Base-by-base conservation (phyloP, 2,797 vertebrate genomes). In the Hapalemur alaotrensis region DNA sequence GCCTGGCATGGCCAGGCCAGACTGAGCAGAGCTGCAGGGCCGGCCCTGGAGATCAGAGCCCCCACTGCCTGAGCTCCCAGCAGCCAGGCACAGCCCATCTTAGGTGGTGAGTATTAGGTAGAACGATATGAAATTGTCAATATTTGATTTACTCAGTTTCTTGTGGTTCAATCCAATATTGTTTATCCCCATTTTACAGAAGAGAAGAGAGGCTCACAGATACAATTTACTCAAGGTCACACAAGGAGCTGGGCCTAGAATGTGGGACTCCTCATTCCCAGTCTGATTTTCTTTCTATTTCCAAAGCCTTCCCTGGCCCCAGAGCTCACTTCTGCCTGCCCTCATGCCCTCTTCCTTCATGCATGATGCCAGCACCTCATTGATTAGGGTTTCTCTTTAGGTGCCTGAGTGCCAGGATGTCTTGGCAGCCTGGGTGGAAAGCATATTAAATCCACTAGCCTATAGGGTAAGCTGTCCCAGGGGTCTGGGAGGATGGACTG, bases 361-460 rank as follows among this genome's bases (percentile, higher is more conserved):
- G 35, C 1, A 0, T 17, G 32, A 80, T 84, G 67, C 50, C 78
- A 69, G 0, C 32, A 22, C 48, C 48, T 76, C 76, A 80, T 61
- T 13, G 46, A 87, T 72, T 84, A 81, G 41, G 22, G 65, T 48
- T 85, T 95, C 50, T 80, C 22, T 78, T 85, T 52, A n/a, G 73
- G 35, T 63, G 57, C 69, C 67, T 59, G 59, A 87, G 14, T 52
- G n/a, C 65, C 28, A 25, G 52, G 46, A 20, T 93, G 89, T 89
- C 92, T 91, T 79, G 75, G 93, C 48, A 57, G 38, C 50, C 41
- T 79, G 83, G 73, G 46, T 76, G 93, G 59, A 76, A 93, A 96
- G 82, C 54, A 23, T 38, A 57, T 70, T 84, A 85, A 63, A 52
- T 54, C 35, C 43, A 63, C 32, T 85, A 63, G 61, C 48, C 83